A percentile compares a stretch with the other conserved stretches of the same genome.
Evolutionary conservation across 1,140 invertebrate species (phyloP).

Genomic region (Sinella curviseta): DNA sequence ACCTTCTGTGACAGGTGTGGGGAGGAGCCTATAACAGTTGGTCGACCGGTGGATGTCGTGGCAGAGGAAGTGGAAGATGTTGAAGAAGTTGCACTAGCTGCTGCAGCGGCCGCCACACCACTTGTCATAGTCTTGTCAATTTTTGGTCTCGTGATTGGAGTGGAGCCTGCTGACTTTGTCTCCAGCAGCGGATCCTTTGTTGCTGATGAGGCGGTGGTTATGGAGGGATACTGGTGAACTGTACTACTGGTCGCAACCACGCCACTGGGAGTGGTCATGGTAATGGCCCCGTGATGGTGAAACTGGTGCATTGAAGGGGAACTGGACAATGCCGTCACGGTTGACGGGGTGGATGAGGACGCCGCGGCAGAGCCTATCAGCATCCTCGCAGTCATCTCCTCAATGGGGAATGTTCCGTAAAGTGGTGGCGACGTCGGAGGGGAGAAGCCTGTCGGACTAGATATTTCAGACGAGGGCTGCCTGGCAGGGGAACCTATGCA

Average conservation of each 20-base stretch:
- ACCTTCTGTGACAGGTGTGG: neutral
- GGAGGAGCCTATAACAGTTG: neutral
- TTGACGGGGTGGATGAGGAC: slow-evolving; percentile 17
- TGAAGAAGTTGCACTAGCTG: neutral
- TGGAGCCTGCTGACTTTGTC: neutral
- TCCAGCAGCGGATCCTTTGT: neutral
- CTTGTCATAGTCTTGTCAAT: neutral
- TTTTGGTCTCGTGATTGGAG: slow-evolving; percentile 1
- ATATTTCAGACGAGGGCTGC: slow-evolving; percentile 31
- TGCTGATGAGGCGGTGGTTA: neutral
- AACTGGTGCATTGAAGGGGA: slow-evolving; percentile 17
- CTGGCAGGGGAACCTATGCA: slow-evolving; percentile 28
- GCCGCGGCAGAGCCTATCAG: slow-evolving; percentile 31
- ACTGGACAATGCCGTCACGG: neutral
- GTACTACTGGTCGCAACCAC: neutral
- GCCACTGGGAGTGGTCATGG: neutral
- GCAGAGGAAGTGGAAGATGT: neutral
- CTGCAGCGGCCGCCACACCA: neutral
- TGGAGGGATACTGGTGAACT: neutral
- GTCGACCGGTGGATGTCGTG: neutral
- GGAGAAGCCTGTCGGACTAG: slow-evolving; percentile 32
- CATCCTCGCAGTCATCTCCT: slow-evolving; percentile 48
- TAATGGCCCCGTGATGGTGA: neutral
- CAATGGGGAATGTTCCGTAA: slow-evolving; percentile 44
- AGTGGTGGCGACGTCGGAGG: slow-evolving; percentile 37